Conservation (phyloP, 2,797 vertebrate species). For the Coranthus polyacanthus region DNA sequence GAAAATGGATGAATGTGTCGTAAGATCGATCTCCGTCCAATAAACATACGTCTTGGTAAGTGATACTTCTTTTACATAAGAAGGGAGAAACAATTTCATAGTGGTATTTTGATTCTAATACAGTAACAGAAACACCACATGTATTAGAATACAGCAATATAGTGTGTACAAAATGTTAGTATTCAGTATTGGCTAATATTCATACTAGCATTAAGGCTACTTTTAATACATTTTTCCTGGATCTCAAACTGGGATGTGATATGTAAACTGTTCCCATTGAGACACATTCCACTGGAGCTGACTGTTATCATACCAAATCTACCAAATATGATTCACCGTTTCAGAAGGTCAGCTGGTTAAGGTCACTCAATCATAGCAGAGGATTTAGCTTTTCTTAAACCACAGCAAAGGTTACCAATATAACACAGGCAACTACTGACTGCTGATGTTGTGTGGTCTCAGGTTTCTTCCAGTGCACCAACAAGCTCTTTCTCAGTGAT, state of each 20-base stretch:
- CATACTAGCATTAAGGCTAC: slow-evolving; percentile 11
- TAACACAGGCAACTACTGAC: slow-evolving; percentile 61
- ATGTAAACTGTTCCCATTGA: slow-evolving; percentile 29
- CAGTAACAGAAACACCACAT: background rate
- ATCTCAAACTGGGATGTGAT: slow-evolving; percentile 18
- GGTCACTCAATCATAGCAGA: slow-evolving; percentile 21
- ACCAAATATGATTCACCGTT: too few relatives aligned
- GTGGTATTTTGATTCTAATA: slow-evolving; percentile 15
- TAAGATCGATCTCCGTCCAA: slow-evolving; percentile 69
- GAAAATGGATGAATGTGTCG: slow-evolving; percentile 72
- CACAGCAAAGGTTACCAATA: slow-evolving; percentile 25
- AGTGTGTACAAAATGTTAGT: slow-evolving; percentile 22
- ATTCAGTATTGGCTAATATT: slow-evolving; percentile 11
- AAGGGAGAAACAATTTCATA: slow-evolving; percentile 20
- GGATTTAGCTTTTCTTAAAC: slow-evolving; percentile 23
- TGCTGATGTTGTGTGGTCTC: slow-evolving; percentile 63
- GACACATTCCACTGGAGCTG: background rate
- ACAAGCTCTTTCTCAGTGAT: slow-evolving; percentile 86
- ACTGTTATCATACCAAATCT: too few relatives aligned
- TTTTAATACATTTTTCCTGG: slow-evolving; percentile 13
- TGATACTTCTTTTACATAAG: slow-evolving; percentile 75
- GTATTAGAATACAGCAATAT: slow-evolving; percentile 6
- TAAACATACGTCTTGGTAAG: slow-evolving; percentile 76
- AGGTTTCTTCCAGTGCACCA: slow-evolving; percentile 87
- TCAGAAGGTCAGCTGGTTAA: slow-evolving; percentile 28